Evolutionary conservation across 2,113 vertebrate genomes (phyloP).

Genomic region (Corynorhinus townsendii): DNA sequence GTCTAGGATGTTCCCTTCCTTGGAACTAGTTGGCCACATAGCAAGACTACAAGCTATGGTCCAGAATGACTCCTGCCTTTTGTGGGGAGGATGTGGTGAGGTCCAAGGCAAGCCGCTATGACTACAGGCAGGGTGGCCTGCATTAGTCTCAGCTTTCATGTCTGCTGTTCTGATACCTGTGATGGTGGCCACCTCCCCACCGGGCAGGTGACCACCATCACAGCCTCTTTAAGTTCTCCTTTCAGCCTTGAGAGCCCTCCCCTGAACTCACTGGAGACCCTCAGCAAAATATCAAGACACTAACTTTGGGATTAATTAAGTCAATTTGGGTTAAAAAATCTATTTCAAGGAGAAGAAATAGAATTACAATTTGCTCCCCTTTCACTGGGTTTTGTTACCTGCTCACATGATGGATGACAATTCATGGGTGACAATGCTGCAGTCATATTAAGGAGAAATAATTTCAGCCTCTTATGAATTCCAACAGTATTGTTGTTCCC

Average conservation of each 20-base stretch:
- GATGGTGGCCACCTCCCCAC: no score
- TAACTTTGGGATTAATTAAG: neutral
- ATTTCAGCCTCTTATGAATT: neutral
- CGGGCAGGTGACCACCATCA: fast-evolving
- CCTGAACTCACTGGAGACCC: neutral
- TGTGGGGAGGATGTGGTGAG: neutral
- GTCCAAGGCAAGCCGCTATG: fast-evolving
- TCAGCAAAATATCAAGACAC: neutral
- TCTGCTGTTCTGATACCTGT: neutral
- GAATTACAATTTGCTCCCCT: neutral
- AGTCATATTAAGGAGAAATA: neutral
- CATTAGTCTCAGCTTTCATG: fast-evolving
- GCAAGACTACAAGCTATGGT: neutral
- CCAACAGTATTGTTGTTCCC: neutral
- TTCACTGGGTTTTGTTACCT: no score
- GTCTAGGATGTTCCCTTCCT: neutral
- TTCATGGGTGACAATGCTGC: fast-evolving
- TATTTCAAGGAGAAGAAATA: neutral
- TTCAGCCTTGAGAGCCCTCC: no score
- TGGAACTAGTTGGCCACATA: no score
- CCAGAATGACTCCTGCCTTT: neutral
- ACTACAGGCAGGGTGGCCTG: neutral
- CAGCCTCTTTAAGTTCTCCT: neutral
- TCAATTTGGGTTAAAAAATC: neutral
- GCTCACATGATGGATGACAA: neutral